Conservation (phyloP, 2,888 invertebrate genomes). For the Cordylochernes scorpioides region DNA sequence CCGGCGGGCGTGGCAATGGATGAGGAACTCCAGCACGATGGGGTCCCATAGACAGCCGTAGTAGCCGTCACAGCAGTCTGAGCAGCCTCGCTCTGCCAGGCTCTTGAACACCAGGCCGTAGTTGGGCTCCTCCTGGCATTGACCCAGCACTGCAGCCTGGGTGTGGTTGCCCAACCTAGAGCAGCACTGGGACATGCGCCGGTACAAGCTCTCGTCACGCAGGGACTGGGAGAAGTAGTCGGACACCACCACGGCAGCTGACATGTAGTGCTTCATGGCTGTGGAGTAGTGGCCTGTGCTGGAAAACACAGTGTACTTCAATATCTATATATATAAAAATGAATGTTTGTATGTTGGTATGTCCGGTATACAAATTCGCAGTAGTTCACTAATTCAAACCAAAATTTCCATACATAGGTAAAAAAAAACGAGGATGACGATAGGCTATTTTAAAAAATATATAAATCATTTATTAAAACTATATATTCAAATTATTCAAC, state of each 20-base stretch:
- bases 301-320: too few relatives aligned
- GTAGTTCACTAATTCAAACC: too few relatives aligned
- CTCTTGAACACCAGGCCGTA: conserved; percentile 73
- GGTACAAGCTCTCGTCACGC: conserved; percentile 51
- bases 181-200: conserved; percentile 70
- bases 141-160: conserved; percentile 68
- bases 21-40: conserved; percentile 65
- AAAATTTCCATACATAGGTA: too few relatives aligned
- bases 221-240: conserved; percentile 54
- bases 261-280: conserved; percentile 48
- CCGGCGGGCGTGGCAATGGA: conserved; percentile 48
- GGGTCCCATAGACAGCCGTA: conserved; percentile 51
- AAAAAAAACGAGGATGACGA: too few relatives aligned
- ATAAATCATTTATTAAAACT: too few relatives aligned
- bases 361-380: too few relatives aligned
- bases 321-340: too few relatives aligned
- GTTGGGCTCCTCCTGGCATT: conserved; percentile 70
- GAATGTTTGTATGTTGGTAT: too few relatives aligned
- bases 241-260: conserved; percentile 47
- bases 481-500: too few relatives aligned
- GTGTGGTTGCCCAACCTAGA: conserved; percentile 60
- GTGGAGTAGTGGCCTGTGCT: conserved; percentile 20
- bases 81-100: conserved; percentile 43
- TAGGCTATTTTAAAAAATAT: too few relatives aligned
- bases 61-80: conserved; percentile 29